Evolutionary conservation across 2,113 vertebrate genomes (phyloP).

Genomic region (Mobula birostris): DNA sequence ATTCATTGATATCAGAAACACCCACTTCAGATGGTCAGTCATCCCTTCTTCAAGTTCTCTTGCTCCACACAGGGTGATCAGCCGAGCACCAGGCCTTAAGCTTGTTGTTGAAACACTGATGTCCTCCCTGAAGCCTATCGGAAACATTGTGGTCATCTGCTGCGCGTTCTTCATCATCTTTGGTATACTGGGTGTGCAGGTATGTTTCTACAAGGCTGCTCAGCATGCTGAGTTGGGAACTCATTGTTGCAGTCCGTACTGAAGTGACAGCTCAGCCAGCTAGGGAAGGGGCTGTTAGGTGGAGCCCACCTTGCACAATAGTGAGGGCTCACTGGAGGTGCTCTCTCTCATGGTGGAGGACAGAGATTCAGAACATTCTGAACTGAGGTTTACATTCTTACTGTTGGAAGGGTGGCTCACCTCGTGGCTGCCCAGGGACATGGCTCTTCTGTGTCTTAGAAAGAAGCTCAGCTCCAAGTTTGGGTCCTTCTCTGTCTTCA

Average conservation of each 20-base stretch:
- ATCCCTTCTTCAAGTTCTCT: not conserved
- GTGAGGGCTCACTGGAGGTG: not conserved
- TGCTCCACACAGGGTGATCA: constrained; percentile 75
- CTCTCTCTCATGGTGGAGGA: not conserved
- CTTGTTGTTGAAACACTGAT: constrained; percentile 96
- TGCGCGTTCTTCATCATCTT: constrained; percentile 99
- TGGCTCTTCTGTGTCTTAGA: not conserved
- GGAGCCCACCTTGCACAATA: not conserved
- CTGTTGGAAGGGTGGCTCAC: too few relatives aligned
- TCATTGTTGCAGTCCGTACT: not conserved
- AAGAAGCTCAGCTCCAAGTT: too few relatives aligned
- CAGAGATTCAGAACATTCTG: not conserved
- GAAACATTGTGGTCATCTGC: constrained; percentile 98
- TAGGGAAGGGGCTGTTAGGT: not conserved
- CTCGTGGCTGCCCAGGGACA: too few relatives aligned
- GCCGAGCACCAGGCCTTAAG: constrained; percentile 92
- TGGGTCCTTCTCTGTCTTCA: not conserved
- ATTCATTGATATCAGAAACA: not conserved
- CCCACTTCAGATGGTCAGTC: too few relatives aligned
- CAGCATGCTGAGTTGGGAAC: not conserved
- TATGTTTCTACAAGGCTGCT: constrained; percentile 49
- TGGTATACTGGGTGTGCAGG: constrained; percentile 96
- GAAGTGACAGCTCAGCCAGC: not conserved
- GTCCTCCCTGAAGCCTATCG: constrained; percentile 96
- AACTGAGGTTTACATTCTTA: too few relatives aligned